Base-by-base conservation (phyloP, 2,797 vertebrate genomes). In the Galagoides demidoff region DNA sequence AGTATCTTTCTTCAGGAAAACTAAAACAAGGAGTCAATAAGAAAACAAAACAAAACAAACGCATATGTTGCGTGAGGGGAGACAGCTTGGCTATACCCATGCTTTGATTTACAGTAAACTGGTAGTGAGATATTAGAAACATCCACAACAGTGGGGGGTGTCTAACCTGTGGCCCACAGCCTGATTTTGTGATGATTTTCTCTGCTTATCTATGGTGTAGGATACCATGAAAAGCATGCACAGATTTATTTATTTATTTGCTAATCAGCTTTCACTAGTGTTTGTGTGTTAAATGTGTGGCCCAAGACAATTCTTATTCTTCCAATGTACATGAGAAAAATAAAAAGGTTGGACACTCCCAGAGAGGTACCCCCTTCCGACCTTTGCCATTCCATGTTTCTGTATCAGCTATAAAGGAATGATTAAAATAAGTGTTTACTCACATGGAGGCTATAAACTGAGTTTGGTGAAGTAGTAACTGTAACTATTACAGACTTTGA, bases 1-100 rank as follows among this genome's bases (percentile, higher is more conserved):
- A 78, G 29, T 81, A 43, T 82, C 91, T 59, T 59, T 85, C 31
- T 90, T 92, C 34, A 61, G 63, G 85, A 90, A 95, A 91, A 92
- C 29, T 31, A 23, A 93, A 64, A 79, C 2, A 95, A 88, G 64
- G 7, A 74, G 23, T 86, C 74, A 59, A 10, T 74, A 92, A 71
- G 73, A 89, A 89, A 87, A 76, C 2, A 19, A 49, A 83, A n/a
- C n/a, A 22, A 84, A 77, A 34, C n/a, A 29, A 78, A 43, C 39
- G 6, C 6, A 7, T 43, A 43, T 43, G 39, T 43, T 43, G 39
- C 6, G 7, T 43, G 39, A 43, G 39, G 39, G 39, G 6, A 43
- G 39, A 43, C 39, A 43, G 39, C 39, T 43, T 7, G 82, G 64
- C 25, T 89, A 78, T 55, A 49, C 45, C 64, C 91, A 43, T 37